A percentile compares a stretch with the other conserved stretches of the same genome.
Evolutionary conservation across 2,797 vertebrate genomes (phyloP).

Genomic region (Merluccius polli): DNA sequence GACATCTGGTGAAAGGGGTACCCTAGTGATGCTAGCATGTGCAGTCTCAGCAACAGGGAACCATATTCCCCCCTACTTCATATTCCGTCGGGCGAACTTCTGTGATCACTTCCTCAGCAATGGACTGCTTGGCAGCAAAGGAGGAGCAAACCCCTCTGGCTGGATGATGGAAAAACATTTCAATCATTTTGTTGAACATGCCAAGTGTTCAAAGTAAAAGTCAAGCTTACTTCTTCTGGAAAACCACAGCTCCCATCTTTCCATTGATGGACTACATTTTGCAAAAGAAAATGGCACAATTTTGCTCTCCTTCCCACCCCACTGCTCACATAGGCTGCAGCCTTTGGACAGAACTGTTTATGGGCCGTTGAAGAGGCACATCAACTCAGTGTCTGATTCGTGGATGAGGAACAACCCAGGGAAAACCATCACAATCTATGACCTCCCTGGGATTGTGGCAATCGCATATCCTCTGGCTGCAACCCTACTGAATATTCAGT

Average conservation of each 20-base stretch:
- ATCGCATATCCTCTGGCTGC: no score
- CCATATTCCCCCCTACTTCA: slow-evolving; percentile 11
- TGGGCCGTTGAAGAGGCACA: slow-evolving; percentile 7
- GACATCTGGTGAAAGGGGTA: slow-evolving; percentile 20
- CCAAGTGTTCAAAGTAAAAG: slow-evolving; percentile 3
- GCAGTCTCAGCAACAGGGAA: slow-evolving; percentile 4
- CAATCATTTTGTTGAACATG: slow-evolving; percentile 1
- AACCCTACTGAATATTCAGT: no score
- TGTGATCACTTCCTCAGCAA: slow-evolving; percentile 8
- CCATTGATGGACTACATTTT: not conserved
- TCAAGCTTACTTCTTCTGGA: not conserved
- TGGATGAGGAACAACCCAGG: slow-evolving; percentile 6
- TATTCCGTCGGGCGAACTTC: slow-evolving; percentile 11
- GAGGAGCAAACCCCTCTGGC: slow-evolving; percentile 5
- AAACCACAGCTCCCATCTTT: slow-evolving; percentile 1
- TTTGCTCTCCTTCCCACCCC: not conserved
- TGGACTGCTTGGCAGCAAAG: slow-evolving; percentile 12
- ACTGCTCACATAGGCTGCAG: slow-evolving; percentile 3
- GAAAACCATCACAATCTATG: slow-evolving; percentile 3
- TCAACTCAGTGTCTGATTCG: slow-evolving; percentile 8
- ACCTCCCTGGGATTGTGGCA: not conserved
- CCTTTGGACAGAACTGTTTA: not conserved
- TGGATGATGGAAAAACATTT: slow-evolving; percentile 3
- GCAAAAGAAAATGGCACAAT: not conserved
- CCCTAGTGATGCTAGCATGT: slow-evolving; percentile 8